Base-by-base conservation (phyloP, 1,140 invertebrate genomes). In the Zaprionus nigranus region DNA sequence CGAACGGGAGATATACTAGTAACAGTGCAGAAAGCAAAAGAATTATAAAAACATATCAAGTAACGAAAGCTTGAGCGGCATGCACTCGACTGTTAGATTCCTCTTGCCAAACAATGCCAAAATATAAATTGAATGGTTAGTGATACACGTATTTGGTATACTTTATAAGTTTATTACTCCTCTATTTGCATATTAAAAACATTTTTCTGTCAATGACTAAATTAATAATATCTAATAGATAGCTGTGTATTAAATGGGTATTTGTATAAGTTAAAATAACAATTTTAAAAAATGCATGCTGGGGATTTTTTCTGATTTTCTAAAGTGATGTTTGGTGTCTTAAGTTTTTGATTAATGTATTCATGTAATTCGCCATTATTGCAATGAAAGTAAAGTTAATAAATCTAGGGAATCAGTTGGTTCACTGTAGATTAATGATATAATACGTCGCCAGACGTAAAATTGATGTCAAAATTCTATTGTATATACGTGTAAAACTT, bases 21-120 rank as follows among this genome's bases (percentile, higher is more conserved):
- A n/a, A 64, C 54, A 40, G 56, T 46, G 57, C 77, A 40, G 68
- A 82, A 74, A 82, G 69, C 61, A 62, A 70, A 60, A 22, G 58
- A 54, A 60, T 30, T 60, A n/a, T 36, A 24, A 22, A 3, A n/a
- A 17, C 59, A 58, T 49, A 59, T 22, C 1, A 49, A 12, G 40
- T 7, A 43, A 43, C 5, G 6, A 22, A 49, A 22, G 20, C 20
- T 49, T 13, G 20, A 12, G 7, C 3, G 3, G 1, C 13, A 6
- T 3, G 9, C 17, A 49, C 9, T 11, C 7, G 46, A 49, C 20
- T 22, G 3, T 20, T 0, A 22, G 11, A 22, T 49, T 22, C 46
- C 17, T 22, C 9, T 22, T 9, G 11, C n/a, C 2, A 13, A 15
- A 17, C 36, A 38, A 12, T 13, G 28, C 12, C 34, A 36, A 13